Conservation (phyloP, 2,888 invertebrate genomes). For the Trachelus stipa region DNA sequence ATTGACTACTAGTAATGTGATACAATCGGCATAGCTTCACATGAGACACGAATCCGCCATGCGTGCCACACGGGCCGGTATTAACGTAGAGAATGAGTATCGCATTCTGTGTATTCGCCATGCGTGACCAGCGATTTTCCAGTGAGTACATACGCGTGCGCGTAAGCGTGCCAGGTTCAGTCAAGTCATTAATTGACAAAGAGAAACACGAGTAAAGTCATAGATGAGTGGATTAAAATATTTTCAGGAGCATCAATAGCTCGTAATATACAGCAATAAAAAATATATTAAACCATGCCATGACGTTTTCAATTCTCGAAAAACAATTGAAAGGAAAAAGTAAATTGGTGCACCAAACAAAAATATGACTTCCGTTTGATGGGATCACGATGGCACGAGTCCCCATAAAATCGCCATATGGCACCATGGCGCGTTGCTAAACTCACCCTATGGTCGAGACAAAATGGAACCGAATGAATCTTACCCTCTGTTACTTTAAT, state of each 20-base stretch:
- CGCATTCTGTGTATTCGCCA: conserved; percentile 39
- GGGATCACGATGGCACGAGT: conserved; percentile 19
- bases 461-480: conserved; percentile 20
- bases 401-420: conserved; percentile 19
- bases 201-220: neutral
- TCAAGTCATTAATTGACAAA: neutral
- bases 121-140: conserved; percentile 43
- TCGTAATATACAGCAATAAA: neutral
- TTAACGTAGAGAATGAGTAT: conserved; percentile 5
- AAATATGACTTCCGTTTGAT: conserved; percentile 26
- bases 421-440: conserved; percentile 3
- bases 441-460: neutral
- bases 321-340: conserved; percentile 6
- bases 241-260: neutral
- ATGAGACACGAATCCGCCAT: neutral
- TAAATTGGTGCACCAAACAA: conserved; percentile 24
- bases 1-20: neutral
- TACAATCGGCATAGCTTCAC: neutral
- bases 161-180: conserved; percentile 6
- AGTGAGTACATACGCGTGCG: conserved; percentile 28
- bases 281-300: neutral
- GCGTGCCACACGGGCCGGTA: neutral
- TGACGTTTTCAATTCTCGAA: neutral
- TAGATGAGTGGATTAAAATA: neutral
- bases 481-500: conserved; percentile 18